Percentiles rank a stretch among this genome's conserved stretches.
phyloP scores from a whole-genome alignment of 2,888 invertebrate species.

The Luperina testacea region DNA sequence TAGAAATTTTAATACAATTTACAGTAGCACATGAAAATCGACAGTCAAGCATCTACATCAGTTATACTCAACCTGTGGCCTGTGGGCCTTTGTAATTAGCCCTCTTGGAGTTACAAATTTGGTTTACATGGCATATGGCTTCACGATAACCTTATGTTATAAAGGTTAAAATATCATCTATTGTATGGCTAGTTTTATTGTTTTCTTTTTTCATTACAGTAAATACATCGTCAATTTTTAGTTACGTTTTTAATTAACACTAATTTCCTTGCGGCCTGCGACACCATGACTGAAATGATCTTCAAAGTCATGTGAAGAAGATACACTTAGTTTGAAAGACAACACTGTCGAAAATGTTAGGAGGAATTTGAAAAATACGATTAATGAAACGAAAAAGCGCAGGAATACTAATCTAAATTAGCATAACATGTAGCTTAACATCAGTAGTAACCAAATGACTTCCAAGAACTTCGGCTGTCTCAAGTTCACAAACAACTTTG shows the following conservation, averaged over 20 bases:
- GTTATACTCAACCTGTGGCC: not conserved
- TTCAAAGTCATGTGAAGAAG: not conserved
- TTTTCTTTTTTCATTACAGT: too few relatives aligned
- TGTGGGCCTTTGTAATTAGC: not conserved
- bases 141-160: not conserved
- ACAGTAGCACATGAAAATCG: not conserved
- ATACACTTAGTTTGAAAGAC: not conserved
- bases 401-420: constrained; percentile 24
- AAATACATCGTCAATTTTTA: too few relatives aligned
- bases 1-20: constrained; percentile 12
- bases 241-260: not conserved
- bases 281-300: not conserved
- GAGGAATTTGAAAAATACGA: not conserved
- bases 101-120: not conserved
- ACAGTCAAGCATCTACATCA: not conserved
- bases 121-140: not conserved
- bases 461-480: constrained; percentile 43
- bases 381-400: not conserved
- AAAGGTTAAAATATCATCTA: not conserved
- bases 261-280: not conserved
- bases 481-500: constrained; percentile 50
- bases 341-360: not conserved
- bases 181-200: too few relatives aligned
- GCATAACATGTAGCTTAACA: constrained; percentile 21
- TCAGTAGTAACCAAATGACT: constrained; percentile 27